These are phyloP conservation scores for Ophioninae sp. DNA, from an alignment of 2,888 invertebrate genomes.

Conservation along the genomic window DNA sequence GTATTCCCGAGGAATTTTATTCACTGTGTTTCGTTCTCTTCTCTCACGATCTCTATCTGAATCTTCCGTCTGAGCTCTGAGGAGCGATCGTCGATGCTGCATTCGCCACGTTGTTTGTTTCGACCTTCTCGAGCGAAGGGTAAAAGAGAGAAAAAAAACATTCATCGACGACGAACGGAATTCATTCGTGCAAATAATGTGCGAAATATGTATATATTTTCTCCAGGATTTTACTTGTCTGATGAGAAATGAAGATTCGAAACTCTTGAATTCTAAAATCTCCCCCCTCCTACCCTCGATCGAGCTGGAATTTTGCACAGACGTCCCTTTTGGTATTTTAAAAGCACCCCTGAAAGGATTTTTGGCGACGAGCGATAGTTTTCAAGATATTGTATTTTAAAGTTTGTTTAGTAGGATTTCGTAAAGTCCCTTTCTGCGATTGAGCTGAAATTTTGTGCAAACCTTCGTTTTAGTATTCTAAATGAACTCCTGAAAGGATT, in stretches of 20 bases:
- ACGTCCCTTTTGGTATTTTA: too few relatives aligned
- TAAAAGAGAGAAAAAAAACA: neutral
- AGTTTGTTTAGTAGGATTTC: too few relatives aligned
- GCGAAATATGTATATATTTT: neutral
- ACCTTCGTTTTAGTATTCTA: too few relatives aligned
- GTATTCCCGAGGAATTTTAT: conserved; percentile 54
- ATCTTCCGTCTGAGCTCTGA: neutral
- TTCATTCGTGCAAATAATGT: conserved; percentile 23
- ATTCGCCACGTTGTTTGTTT: conserved; percentile 21
- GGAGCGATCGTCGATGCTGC: conserved; percentile 25
- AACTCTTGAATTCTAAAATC: neutral
- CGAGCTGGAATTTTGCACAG: too few relatives aligned
- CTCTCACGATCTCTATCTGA: neutral
- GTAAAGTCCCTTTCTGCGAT: too few relatives aligned
- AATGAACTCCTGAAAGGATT: too few relatives aligned
- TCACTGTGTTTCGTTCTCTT: conserved; percentile 27
- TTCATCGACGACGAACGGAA: conserved; percentile 1
- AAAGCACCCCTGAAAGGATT: too few relatives aligned
- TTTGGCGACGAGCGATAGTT: too few relatives aligned
- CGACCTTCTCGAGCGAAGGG: neutral
- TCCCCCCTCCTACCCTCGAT: too few relatives aligned
- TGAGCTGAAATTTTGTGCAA: too few relatives aligned
- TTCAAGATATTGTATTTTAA: too few relatives aligned
- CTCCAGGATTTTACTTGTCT: neutral
- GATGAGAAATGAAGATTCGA: neutral